phyloP scores from a whole-genome alignment of 2,797 vertebrate genomes.

The Falco biarmicus region DNA sequence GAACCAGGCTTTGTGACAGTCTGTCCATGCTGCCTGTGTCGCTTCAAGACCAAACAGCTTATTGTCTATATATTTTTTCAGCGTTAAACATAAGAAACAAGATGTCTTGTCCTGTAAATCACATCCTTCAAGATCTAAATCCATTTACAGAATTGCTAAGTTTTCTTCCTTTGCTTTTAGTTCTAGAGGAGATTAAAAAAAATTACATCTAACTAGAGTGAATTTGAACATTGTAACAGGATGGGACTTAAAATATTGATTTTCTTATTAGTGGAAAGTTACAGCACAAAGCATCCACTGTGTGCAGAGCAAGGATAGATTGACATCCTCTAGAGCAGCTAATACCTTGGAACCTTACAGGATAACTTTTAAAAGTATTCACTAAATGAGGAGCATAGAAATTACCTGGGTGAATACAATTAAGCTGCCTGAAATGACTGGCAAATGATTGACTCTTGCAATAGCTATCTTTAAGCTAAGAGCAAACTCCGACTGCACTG shows the following conservation, averaged over 20 bases:
- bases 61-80: neutral
- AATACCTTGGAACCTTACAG: neutral
- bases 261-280: conserved; percentile 34
- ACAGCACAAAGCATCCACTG: neutral
- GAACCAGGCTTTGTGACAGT: neutral
- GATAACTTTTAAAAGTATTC: conserved; percentile 14
- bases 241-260: conserved; percentile 16
- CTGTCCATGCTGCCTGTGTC: neutral
- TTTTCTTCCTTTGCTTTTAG: neutral
- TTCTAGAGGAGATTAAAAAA: conserved; percentile 44
- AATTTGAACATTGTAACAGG: neutral
- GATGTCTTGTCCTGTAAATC: neutral
- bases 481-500: conserved; percentile 47
- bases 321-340: conserved; percentile 1
- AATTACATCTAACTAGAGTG: conserved; percentile 16
- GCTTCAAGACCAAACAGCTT: neutral
- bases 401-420: conserved; percentile 35
- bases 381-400: conserved; percentile 29
- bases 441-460: neutral
- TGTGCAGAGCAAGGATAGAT: neutral
- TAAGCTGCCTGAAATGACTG: conserved; percentile 37
- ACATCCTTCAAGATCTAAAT: conserved; percentile 5
- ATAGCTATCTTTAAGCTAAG: conserved; percentile 45
- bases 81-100: neutral
- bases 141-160: neutral